Conservation (phyloP, 2,113 vertebrate genomes). For the Perccottus glenii region DNA sequence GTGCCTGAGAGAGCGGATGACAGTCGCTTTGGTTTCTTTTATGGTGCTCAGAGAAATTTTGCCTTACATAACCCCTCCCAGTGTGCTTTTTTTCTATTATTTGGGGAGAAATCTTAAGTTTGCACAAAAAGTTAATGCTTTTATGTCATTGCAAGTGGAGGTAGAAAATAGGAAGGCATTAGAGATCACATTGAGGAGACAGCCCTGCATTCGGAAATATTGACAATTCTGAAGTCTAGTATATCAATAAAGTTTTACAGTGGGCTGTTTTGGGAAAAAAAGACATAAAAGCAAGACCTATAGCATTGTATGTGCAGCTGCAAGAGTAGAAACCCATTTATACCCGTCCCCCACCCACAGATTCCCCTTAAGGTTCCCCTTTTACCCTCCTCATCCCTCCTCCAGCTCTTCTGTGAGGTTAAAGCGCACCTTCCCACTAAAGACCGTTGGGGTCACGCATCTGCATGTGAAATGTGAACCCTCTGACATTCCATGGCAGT, state of each 20-base stretch:
- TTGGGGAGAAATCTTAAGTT: slow-evolving; percentile 74
- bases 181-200: slow-evolving; percentile 85
- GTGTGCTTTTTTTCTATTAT: slow-evolving; percentile 74
- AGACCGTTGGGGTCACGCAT: slow-evolving; percentile 91
- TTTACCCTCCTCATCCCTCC: slow-evolving; percentile 65
- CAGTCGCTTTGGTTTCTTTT: slow-evolving; percentile 72
- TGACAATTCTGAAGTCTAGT: slow-evolving; percentile 63
- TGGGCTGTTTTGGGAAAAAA: slow-evolving; percentile 41
- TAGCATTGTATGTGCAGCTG: slow-evolving; percentile 41
- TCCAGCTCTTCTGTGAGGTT: slow-evolving; percentile 82
- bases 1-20: slow-evolving; percentile 74
- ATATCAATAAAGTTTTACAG: slow-evolving; percentile 56
- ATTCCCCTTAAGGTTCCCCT: slow-evolving; percentile 76
- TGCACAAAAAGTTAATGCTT: slow-evolving; percentile 74
- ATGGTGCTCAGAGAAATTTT: slow-evolving; percentile 69
- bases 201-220: slow-evolving; percentile 79
- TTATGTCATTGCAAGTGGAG: slow-evolving; percentile 65
- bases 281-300: slow-evolving; percentile 25
- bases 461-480: slow-evolving; percentile 97
- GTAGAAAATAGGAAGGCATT: slow-evolving; percentile 81
- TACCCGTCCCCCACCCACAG: slow-evolving; percentile 62
- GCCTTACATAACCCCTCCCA: slow-evolving; percentile 77
- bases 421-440: slow-evolving; percentile 84
- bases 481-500: slow-evolving; percentile 92
- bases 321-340: slow-evolving; percentile 57